Conservation (phyloP, 2,113 vertebrate genomes). For the Ornithorhynchus anatinus region DNA sequence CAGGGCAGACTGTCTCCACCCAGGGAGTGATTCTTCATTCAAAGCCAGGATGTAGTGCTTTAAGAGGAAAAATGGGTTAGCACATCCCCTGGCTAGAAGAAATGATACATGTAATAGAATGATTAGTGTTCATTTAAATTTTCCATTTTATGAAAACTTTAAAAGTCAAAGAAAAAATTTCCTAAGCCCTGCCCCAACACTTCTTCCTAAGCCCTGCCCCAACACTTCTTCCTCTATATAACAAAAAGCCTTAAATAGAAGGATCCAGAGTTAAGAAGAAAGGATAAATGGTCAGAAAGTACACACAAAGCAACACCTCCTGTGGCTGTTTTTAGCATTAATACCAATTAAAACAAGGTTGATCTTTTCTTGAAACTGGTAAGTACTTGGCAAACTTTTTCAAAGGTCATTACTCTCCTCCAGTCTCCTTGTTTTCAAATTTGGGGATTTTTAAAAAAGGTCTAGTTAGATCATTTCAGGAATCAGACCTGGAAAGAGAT, state of each 20-base stretch:
- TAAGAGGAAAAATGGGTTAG: too few relatives aligned
- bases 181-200: too few relatives aligned
- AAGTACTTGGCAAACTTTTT: slow-evolving; percentile 20
- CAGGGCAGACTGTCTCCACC: too few relatives aligned
- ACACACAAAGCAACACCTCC: slow-evolving; percentile 27
- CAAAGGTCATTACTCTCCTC: slow-evolving; percentile 23
- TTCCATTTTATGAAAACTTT: too few relatives aligned
- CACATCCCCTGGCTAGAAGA: too few relatives aligned
- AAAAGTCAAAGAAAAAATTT: too few relatives aligned
- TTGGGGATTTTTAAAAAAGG: slow-evolving; percentile 10
- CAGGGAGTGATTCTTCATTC: too few relatives aligned
- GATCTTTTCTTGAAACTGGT: slow-evolving; percentile 24
- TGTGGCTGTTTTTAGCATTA: slow-evolving; percentile 25
- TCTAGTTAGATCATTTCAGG: slow-evolving; percentile 6
- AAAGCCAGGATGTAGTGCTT: too few relatives aligned
- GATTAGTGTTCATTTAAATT: too few relatives aligned
- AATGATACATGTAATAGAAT: too few relatives aligned
- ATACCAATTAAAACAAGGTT: slow-evolving; percentile 35
- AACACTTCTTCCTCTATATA: too few relatives aligned
- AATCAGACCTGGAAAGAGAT: background rate
- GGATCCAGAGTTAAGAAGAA: background rate
- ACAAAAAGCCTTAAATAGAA: background rate
- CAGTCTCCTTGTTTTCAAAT: slow-evolving; percentile 1
- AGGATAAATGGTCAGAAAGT: background rate
- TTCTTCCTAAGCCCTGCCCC: too few relatives aligned